phyloP scores from a whole-genome alignment of 2,797 vertebrate species.

The Octomys mimax region DNA sequence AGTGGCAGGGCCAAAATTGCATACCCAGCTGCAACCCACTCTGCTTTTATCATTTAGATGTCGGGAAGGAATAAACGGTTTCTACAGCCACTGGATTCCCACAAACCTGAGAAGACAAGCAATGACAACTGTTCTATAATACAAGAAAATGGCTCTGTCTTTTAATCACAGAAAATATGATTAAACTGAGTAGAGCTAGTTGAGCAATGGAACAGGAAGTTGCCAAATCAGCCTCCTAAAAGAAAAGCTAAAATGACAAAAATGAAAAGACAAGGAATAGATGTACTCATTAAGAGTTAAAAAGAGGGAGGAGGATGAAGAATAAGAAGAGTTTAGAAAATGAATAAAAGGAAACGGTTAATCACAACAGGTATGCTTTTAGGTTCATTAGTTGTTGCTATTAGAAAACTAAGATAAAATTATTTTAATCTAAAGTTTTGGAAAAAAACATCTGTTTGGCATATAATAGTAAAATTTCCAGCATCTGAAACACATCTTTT shows the following conservation, averaged over 20 bases:
- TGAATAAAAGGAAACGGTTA: constrained; percentile 33
- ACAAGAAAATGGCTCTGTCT: constrained; percentile 38
- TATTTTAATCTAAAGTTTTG: constrained; percentile 60
- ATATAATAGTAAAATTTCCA: constrained; percentile 52
- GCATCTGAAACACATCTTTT: constrained; percentile 55
- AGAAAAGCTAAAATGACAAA: constrained; percentile 62
- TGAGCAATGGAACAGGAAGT: constrained; percentile 29
- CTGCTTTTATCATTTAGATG: constrained; percentile 11
- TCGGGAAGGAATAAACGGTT: constrained; percentile 17
- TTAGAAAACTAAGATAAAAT: constrained; percentile 46
- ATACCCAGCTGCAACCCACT: neutral
- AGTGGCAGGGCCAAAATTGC: constrained; percentile 2
- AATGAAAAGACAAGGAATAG: constrained; percentile 47
- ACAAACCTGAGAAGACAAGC: neutral
- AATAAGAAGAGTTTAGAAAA: constrained; percentile 39
- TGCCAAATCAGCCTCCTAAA: constrained; percentile 48
- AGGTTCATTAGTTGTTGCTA: constrained; percentile 60
- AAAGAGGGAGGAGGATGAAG: neutral
- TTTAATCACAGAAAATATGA: constrained; percentile 17
- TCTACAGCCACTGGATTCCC: neutral
- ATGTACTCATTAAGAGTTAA: neutral
- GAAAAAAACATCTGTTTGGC: constrained; percentile 61
- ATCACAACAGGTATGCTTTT: constrained; percentile 5
- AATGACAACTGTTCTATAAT: constrained; percentile 24
- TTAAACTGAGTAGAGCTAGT: constrained; percentile 54